Base-by-base conservation (phyloP, 2,113 vertebrate species). In the Coptodon bakossiorum region DNA sequence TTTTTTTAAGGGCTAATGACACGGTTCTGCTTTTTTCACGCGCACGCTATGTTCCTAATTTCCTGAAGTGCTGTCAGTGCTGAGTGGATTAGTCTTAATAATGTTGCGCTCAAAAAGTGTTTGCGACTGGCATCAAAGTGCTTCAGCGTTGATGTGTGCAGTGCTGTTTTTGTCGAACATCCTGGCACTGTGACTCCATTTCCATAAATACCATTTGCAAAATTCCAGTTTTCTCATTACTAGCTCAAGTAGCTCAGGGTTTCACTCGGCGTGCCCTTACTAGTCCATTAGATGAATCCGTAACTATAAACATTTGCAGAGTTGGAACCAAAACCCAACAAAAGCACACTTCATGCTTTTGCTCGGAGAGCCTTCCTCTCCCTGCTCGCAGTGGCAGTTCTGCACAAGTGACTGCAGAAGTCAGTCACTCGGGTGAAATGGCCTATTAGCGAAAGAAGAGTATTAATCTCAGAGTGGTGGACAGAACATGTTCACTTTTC, bases 401-500 rank as follows among this genome's bases (percentile, higher is more conserved):
- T 10, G 19, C 57, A 40, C 38, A 86, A 57, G 83, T 86, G 71
- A 85, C 80, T 84, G 81, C 89, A 78, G 36, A 53, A 71, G 38
- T 82, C 40, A 68, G 68, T 80, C 48, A 54, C 59, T 68, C 3
- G 43, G 73, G 52, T 66, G 84, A 92, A 78, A 91, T 59, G 48
- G 85, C 50, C 80, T 43, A 66, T 88, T 78, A 52, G 79, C 48
- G 4, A 85, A 82, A 48, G 76, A 56, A 59, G 43, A 80, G n/a
- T 34, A 86, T 91, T 88, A 89, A 92, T 93, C 85, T 88, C 45
- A 82, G 48, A 79, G 53, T 81, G 31, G 52, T 91, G 91, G 87
- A 90, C 83, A 84, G 89, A 91, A 86, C 59, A 27, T 73, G 34
- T 29, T 86, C 80, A 84, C 83, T 86, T 88, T 87, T 81, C 45